Percentiles rank a stretch among this genome's conserved stretches.
These are phyloP conservation scores for Pandion haliaetus DNA, from an alignment of 2,113 vertebrate species.

Conservation along the genomic window DNA sequence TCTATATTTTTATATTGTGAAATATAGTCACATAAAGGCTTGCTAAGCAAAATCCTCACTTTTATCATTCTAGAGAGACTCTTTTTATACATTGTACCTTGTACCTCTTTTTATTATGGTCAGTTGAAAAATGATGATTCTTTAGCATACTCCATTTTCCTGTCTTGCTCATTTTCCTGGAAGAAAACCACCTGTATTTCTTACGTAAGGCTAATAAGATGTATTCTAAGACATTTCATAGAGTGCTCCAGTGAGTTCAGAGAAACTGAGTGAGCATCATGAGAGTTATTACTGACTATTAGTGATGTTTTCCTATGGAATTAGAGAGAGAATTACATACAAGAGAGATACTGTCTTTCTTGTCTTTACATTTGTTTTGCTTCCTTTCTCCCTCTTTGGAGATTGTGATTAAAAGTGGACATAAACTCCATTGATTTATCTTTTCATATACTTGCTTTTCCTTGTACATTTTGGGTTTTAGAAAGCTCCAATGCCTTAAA, in stretches of 20 bases:
- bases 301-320: background rate
- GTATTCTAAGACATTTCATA: background rate
- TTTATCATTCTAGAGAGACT: background rate
- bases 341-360: background rate
- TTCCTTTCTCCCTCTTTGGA: background rate
- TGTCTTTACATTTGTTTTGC: background rate
- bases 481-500: background rate
- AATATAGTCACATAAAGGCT: background rate
- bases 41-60: background rate
- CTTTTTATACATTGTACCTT: background rate
- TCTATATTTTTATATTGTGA: background rate
- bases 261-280: background rate
- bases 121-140: background rate
- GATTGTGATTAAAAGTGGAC: background rate
- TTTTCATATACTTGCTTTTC: background rate
- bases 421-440: background rate
- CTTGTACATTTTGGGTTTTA: background rate
- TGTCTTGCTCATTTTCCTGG: background rate
- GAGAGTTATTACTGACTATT: background rate
- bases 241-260: background rate
- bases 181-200: background rate
- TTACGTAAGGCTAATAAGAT: background rate
- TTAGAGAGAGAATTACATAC: background rate
- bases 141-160: background rate
- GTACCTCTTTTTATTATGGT: background rate